phyloP scores from a whole-genome alignment of 2,797 vertebrate species.

The Paratrypauchen microcephalus region DNA sequence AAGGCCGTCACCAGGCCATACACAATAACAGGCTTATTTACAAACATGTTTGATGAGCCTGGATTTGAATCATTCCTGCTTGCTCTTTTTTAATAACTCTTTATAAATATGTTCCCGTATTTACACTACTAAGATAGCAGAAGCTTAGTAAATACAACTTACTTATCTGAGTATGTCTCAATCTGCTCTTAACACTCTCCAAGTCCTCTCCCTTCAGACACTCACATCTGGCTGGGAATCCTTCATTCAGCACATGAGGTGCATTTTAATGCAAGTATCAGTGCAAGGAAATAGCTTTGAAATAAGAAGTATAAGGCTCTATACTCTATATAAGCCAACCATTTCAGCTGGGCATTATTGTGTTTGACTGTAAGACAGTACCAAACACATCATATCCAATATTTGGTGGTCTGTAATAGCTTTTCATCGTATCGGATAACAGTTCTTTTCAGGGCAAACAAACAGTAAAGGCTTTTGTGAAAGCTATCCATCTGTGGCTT shows the following conservation, averaged over 20 bases:
- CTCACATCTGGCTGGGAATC: constrained; percentile 36
- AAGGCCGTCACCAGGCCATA: constrained; percentile 63
- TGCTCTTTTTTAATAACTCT: constrained; percentile 11
- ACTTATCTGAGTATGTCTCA: constrained; percentile 39
- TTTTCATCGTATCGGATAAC: constrained; percentile 65
- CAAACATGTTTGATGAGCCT: constrained; percentile 25
- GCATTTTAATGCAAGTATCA: constrained; percentile 44
- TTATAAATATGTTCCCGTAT: constrained; percentile 25
- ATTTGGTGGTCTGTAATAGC: constrained; percentile 63
- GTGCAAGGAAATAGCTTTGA: constrained; percentile 41
- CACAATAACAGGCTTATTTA: constrained; percentile 69
- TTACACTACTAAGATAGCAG: constrained; percentile 22
- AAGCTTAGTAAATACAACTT: constrained; percentile 10
- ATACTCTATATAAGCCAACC: constrained; percentile 54
- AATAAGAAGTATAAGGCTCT: constrained; percentile 43
- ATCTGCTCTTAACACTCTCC: constrained; percentile 32
- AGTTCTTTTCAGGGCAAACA: constrained; percentile 68
- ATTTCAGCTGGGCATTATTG: constrained; percentile 61
- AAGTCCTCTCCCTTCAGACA: constrained; percentile 31
- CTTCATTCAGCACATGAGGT: constrained; percentile 40
- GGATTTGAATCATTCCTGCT: constrained; percentile 29
- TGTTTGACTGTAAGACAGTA: constrained; percentile 66
- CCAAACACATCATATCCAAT: constrained; percentile 73
- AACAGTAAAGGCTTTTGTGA: constrained; percentile 66
- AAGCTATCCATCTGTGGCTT: constrained; percentile 75